Percentiles rank a stretch among this genome's conserved stretches.
phyloP scores from a whole-genome alignment of 2,888 invertebrate genomes.

The Rhingia rostrata region DNA sequence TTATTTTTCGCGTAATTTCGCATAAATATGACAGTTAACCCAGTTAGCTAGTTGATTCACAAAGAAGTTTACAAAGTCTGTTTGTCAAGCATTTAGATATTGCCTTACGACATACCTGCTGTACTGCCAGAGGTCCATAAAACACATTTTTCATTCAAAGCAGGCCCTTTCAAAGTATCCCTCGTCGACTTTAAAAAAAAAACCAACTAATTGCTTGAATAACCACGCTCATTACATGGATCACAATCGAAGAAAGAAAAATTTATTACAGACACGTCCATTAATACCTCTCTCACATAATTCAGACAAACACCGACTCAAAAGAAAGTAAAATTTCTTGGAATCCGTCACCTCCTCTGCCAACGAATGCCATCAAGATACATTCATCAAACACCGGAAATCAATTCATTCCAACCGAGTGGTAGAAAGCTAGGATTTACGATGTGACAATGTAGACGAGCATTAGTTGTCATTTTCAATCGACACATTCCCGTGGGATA shows the following conservation, averaged over 20 bases:
- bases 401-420: constrained; percentile 2
- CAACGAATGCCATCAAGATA: background rate
- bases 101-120: too few relatives aligned
- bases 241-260: background rate
- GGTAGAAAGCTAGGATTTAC: constrained; percentile 8
- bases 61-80: too few relatives aligned
- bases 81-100: too few relatives aligned
- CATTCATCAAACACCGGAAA: constrained; percentile 31
- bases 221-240: too few relatives aligned
- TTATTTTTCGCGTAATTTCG: too few relatives aligned
- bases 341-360: background rate
- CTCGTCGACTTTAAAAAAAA: too few relatives aligned
- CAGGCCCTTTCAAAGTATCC: too few relatives aligned
- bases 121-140: too few relatives aligned
- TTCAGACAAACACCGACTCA: background rate
- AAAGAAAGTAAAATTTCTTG: background rate
- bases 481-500: constrained; percentile 6
- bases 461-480: background rate
- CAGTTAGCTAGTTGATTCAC: too few relatives aligned
- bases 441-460: constrained; percentile 19
- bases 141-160: too few relatives aligned
- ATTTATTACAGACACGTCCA: constrained; percentile 6
- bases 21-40: too few relatives aligned
- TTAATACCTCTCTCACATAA: constrained; percentile 1
- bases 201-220: too few relatives aligned